Evolutionary conservation across 2,888 invertebrate genomes (phyloP), one percentile per base, ranked within the genome.

Genomic region (Cantharis flavilabris): DNA sequence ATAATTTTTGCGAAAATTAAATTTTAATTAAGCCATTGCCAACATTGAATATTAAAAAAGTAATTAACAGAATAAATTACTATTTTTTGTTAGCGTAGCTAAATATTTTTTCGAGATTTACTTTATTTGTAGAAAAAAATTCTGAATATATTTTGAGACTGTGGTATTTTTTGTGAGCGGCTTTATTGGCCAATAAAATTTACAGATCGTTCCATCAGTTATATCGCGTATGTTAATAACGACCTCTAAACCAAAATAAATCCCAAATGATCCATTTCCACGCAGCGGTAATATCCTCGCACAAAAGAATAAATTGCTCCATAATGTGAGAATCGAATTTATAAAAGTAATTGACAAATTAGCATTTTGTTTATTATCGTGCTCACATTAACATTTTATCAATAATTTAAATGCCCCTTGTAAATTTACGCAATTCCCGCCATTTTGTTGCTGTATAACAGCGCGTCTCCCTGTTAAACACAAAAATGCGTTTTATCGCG

Each of bases 141-240:
- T 70, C 28, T 33, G 23, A 28, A 28, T 28, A 28, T 30, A 70
- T 70, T 70, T 30, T 14, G 28, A 70, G 16, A 70, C 28, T 30
- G 30, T 70, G 28, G 16, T 30, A 70, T 70, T 33, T 28, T 69
- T 70, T 73, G 69, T 67, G 65, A 13, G 30, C 49, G 64, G 64
- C 73, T 76, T 76, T 76, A 76, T 65, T 73, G 65, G 49, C 10
- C 70, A 76, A 73, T 76, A 76, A 76, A 76, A 70, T 70, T 69
- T 72, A 73, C 69, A 26, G 69, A 73, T 18, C 49, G 49, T 49
- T 49, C 49, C 49, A 49, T 49, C 70, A 72, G 72, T 70, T 73
- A 63, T 69, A 70, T 69, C 76, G 62, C 73, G 72, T 73, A 70
- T 76, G 76, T 76, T 76, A 76, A 76, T 72, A 72, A 73, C 72